Evolutionary conservation across 2,888 invertebrate genomes (phyloP).

Genomic region (Willowsia nigromaculata): DNA sequence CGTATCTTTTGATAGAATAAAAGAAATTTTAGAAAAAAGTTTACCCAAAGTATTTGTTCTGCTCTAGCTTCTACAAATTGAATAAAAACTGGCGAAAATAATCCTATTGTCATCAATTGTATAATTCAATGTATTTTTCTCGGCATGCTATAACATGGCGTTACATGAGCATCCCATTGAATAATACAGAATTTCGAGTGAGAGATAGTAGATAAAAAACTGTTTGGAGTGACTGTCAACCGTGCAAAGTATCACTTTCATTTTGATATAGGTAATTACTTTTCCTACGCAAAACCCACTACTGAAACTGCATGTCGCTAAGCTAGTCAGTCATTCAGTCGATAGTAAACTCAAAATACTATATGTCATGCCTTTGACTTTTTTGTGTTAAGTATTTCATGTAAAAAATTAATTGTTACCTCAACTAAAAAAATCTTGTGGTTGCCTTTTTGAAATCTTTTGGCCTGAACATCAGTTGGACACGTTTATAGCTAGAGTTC

Average conservation of each 20-base stretch:
- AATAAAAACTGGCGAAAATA: conserved; percentile 6
- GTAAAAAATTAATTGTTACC: too few relatives aligned
- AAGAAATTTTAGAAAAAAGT: conserved; percentile 6
- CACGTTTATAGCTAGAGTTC: too few relatives aligned
- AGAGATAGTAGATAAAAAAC: conserved; percentile 8
- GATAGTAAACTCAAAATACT: too few relatives aligned
- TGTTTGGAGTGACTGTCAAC: conserved; percentile 60
- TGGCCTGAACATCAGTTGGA: too few relatives aligned
- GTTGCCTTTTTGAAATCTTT: too few relatives aligned
- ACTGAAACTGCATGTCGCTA: neutral
- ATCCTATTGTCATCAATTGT: neutral
- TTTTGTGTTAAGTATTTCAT: too few relatives aligned
- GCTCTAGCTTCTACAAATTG: conserved; percentile 33
- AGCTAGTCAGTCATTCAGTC: neutral
- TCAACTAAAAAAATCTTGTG: too few relatives aligned
- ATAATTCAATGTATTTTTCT: neutral
- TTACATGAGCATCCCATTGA: neutral
- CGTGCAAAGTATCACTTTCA: conserved; percentile 59
- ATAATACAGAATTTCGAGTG: neutral
- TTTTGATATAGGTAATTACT: conserved; percentile 27
- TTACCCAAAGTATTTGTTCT: neutral
- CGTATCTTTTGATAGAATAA: too few relatives aligned
- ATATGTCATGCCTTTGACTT: too few relatives aligned
- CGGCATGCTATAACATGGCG: conserved; percentile 41
- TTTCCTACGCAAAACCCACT: neutral